Evolutionary conservation across 1,140 invertebrate species (phyloP), one percentile per base, ranked within the genome.

Genomic region (Lerema accius): DNA sequence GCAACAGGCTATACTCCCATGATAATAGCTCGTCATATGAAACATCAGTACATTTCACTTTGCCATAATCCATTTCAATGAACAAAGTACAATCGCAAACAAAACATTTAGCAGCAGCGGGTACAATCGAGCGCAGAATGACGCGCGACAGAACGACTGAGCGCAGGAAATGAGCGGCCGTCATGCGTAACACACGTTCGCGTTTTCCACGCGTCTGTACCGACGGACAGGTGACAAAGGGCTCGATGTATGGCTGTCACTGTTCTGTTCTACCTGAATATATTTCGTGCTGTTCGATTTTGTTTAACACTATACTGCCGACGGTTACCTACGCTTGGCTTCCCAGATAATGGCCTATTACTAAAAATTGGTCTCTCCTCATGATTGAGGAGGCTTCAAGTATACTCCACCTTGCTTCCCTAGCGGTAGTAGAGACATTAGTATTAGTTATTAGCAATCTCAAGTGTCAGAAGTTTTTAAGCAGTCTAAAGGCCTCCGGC

Each of bases 71-170:
- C 40, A 23, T 23, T 55, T 55, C 23, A 56, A 26, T 48, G 40
- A 56, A 56, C 53, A 43, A 56, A 45, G 53, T 56, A 56, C 53
- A 32, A 56, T 43, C 53, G 23, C 53, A 17, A 43, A 56, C 53
- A 56, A 45, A 43, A 45, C 53, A 43, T 14, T 56, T 56, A 28
- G 13, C 51, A 37, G 42, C 51, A 56, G 39, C 15, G 51, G 13
- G 53, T 56, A 56, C 51, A 56, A 45, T 45, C 53, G 53, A 45
- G 40, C 53, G 39, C 51, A 42, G 51, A 56, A 28, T 56, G 53
- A 56, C 53, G 14, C 23, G 26, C 40, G 40, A 56, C 51, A 28
- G 19, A 55, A 19, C 23, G 53, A 32, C 53, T 56, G 40, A 32
- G 53, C 40, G 40, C 53, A 56, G 53, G 53, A 56, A 56, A 56